Evolutionary conservation across 2,797 vertebrate species (phyloP).

Genomic region (Danio kyathit): DNA sequence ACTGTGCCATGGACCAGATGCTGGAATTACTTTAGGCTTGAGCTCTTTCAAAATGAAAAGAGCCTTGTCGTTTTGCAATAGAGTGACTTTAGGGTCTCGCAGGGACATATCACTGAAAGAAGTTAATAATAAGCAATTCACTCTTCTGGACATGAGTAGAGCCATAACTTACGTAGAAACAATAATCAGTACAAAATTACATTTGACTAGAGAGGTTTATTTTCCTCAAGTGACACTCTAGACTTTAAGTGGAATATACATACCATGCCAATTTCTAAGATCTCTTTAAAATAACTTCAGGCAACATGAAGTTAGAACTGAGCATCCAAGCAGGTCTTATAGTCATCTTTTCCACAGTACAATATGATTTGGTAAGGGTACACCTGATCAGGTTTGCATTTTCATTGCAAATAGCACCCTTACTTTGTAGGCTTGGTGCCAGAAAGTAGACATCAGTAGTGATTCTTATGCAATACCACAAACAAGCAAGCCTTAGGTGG

Average conservation of each 20-base stretch:
- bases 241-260: not conserved
- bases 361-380: no score
- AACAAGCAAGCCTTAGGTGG: no score
- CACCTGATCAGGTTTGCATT: no score
- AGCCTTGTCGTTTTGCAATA: constrained; percentile 17
- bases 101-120: not conserved
- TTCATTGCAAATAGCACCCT: no score
- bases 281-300: constrained; percentile 15
- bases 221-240: not conserved
- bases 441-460: no score
- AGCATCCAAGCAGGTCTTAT: not conserved
- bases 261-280: not conserved
- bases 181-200: constrained; percentile 5
- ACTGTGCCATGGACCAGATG: not conserved
- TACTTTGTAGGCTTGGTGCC: no score
- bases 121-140: not conserved
- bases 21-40: constrained; percentile 17
- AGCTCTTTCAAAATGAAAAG: not conserved
- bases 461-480: no score
- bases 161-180: constrained; percentile 4
- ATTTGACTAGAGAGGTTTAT: not conserved
- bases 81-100: not conserved
- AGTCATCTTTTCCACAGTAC: no score
- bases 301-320: not conserved
- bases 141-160: not conserved